Base-by-base conservation (phyloP, 2,113 vertebrate species). In the Heterotilapia buettikoferi region DNA sequence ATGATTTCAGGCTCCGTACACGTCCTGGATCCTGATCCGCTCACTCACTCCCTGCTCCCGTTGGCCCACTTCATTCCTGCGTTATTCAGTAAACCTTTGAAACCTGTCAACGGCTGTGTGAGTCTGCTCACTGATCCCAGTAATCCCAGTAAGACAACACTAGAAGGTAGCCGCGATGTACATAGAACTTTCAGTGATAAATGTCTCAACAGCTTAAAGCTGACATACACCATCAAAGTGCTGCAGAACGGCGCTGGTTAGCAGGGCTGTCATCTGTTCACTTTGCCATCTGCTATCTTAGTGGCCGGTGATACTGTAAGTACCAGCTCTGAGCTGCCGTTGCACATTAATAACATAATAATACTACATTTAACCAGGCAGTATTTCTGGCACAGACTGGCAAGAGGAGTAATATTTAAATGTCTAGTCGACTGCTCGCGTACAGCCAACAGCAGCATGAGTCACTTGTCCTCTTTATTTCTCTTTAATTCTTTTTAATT, bases 221-320 rank as follows among this genome's bases (percentile, higher is more conserved):
- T 40, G n/a, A 43, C 63, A 24, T 9, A 43, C 7, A 71, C 36
- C 63, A 71, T 71, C 36, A 24, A 24, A 24, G 63, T 21, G n/a
- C 36, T 40, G 63, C 36, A 40, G 63, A 68, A 13, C 19, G 24
- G 63, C 4, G 33, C 33, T n/a, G 59, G 9, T 56, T 56, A 12
- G 21, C 53, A 24, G 53, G 54, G 3, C 54, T 1, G 54, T 66
- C 33, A n/a, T 40, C 63, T 68, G 19, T 68, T 68, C 21, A 40
- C 36, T 38, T 38, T 12, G 33, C 6, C 36, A n/a, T 68, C 63
- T 40, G 63, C 33, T 21, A 1, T 12, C 33, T 38, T 4, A 68
- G 61, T 21, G 33, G 61, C 61, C 3, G 6, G 33, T 2, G 11
- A 0, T 38, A 0, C 19, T 38, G 63, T 38, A 6, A 9, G 63